Evolutionary conservation across 1,140 invertebrate genomes (phyloP).

Genomic region (Lamellibrachia luymesi): DNA sequence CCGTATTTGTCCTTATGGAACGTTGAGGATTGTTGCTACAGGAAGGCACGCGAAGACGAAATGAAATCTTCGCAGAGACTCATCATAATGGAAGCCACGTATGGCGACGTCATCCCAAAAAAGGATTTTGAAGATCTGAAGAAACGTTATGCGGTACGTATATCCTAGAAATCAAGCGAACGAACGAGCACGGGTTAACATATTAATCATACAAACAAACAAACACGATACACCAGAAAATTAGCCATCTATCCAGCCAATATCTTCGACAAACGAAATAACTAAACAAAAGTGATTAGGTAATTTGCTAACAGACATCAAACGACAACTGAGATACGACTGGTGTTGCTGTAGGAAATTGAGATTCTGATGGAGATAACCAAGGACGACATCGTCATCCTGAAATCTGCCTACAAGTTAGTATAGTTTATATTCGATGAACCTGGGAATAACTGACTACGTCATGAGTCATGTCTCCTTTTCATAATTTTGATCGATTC

Average conservation of each 20-base stretch:
- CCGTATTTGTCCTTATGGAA: background rate
- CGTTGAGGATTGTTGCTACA: slow-evolving; percentile 21
- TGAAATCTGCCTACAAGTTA: background rate
- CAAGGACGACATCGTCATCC: background rate
- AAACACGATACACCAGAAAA: no score
- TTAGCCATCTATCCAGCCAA: no score
- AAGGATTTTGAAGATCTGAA: slow-evolving; percentile 53
- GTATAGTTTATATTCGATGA: background rate
- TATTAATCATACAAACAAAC: no score
- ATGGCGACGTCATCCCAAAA: slow-evolving; percentile 56
- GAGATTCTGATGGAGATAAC: background rate
- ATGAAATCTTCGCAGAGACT: slow-evolving; percentile 45
- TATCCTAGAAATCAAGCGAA: background rate
- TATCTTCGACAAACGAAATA: no score
- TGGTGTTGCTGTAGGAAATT: background rate
- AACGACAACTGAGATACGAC: background rate
- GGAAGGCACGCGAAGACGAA: slow-evolving; percentile 52
- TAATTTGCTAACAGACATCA: background rate
- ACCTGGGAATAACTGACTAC: background rate
- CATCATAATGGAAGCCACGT: slow-evolving; percentile 55
- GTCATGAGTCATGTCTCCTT: no score
- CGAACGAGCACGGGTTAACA: no score
- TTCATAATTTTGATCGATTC: no score
- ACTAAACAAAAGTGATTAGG: no score
- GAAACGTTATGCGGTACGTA: slow-evolving; percentile 27